Evolutionary conservation across 2,888 invertebrate species (phyloP).

Genomic region (Phoenoteleia sp.): DNA sequence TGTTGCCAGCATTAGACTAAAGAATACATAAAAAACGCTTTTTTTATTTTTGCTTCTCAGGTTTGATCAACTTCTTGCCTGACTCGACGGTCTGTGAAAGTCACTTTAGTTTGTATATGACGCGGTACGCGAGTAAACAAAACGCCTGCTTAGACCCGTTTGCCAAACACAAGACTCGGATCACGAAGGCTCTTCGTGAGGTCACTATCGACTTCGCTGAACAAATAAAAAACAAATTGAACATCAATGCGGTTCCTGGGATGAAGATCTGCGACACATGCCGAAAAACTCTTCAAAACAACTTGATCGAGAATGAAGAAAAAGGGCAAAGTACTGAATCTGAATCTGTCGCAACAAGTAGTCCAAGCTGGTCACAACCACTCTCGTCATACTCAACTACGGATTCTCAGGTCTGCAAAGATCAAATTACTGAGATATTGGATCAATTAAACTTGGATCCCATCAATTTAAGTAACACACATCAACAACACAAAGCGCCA

Average conservation of each 20-base stretch:
- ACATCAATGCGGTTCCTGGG: constrained; percentile 7
- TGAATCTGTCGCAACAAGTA: constrained; percentile 3
- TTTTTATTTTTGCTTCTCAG: constrained; percentile 21
- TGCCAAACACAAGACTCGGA: constrained; percentile 12
- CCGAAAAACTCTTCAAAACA: constrained; percentile 4
- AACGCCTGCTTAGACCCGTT: constrained; percentile 17
- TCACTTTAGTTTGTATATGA: constrained; percentile 10
- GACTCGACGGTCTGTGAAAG: constrained; percentile 20
- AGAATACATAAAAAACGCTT: constrained; percentile 22
- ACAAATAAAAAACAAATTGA: constrained; percentile 23
- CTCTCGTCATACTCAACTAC: constrained; percentile 8
- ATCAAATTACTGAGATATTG: constrained; percentile 21
- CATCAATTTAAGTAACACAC: not conserved
- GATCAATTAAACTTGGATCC: constrained; percentile 24
- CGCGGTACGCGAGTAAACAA: constrained; percentile 14
- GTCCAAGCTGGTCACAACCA: constrained; percentile 8
- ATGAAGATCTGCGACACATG: constrained; percentile 21
- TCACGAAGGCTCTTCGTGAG: constrained; percentile 11
- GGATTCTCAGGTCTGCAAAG: constrained; percentile 16
- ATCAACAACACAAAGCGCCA: not conserved
- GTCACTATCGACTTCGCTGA: constrained; percentile 4
- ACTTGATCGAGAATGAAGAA: constrained; percentile 4
- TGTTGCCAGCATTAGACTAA: constrained; percentile 22
- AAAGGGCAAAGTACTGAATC: constrained; percentile 6
- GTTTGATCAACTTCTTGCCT: constrained; percentile 22